These are phyloP conservation scores for Epizoanthus stellaris DNA, from an alignment of 92 coral and sea anemone species.

Conservation along the genomic window DNA sequence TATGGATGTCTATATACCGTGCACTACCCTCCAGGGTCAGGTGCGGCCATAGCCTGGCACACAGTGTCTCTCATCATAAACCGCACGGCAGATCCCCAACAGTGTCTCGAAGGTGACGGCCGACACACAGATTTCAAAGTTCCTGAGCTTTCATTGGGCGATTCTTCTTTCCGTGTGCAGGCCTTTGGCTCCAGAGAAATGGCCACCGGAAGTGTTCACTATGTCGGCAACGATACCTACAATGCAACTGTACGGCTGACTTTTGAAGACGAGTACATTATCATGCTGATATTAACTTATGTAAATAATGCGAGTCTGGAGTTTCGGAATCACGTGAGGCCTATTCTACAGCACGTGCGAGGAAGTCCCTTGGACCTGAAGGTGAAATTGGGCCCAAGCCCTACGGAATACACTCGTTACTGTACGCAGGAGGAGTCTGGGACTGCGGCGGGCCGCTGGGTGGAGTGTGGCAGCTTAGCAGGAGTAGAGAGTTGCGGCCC, in stretches of 20 bases:
- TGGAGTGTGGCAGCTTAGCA: constrained; percentile 89
- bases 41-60: constrained; percentile 67
- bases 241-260: constrained; percentile 73
- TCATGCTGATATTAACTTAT: constrained; percentile 82
- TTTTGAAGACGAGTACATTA: constrained; percentile 81
- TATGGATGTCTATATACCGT: constrained; percentile 86
- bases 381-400: constrained; percentile 72
- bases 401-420: constrained; percentile 78
- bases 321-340: constrained; percentile 73
- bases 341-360: constrained; percentile 79
- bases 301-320: constrained; percentile 77
- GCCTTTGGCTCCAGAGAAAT: constrained; percentile 89
- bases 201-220: constrained; percentile 74
- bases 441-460: constrained; percentile 94
- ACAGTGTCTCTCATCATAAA: constrained; percentile 60
- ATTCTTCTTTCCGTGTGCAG: constrained; percentile 76
- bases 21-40: constrained; percentile 51
- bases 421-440: constrained; percentile 95
- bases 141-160: constrained; percentile 39
- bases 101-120: constrained; percentile 40
- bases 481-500: constrained; percentile 87
- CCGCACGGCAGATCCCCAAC: constrained; percentile 46
- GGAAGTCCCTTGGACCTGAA: constrained; percentile 84
- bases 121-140: not conserved
- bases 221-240: constrained; percentile 84